Base-by-base conservation (phyloP, 1,140 invertebrate species). In the Drosophila busckii region DNA sequence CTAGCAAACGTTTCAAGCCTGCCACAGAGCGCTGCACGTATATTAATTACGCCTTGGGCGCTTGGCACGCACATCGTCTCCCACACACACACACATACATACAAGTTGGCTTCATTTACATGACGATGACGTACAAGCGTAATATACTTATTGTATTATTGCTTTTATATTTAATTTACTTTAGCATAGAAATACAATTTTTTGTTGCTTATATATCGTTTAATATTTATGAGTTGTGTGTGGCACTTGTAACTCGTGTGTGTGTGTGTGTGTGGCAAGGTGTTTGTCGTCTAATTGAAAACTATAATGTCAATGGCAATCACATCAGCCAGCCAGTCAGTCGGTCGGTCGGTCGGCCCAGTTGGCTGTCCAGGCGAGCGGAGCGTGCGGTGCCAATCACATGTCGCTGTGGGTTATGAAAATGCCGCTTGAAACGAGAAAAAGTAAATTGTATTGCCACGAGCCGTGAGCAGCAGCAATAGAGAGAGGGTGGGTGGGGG, bases 281-380 rank as follows among this genome's bases (percentile, higher is more conserved):
- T 49, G 32, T 50, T 45, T n/a, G n/a, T n/a, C 70, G 53, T 54
- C 68, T 80, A 82, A 80, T 82, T 80, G 75, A 82, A 78, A 80
- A 73, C 73, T 80, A 65, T 73, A 73, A 73, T 73, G 73, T 80
- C 73, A 80, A 73, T 65, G 54, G 68, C 59, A 64, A 80, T 80
- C 68, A 69, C 41, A 82, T 82, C 75, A 64, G 42, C 28, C 31
- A n/a, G n/a, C n/a, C n/a, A n/a, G n/a, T n/a, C n/a, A n/a, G n/a
- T n/a, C n/a, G n/a, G n/a, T n/a, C n/a, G n/a, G n/a, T n/a, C n/a
- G n/a, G n/a, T n/a, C n/a, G n/a, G n/a, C n/a, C n/a, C n/a, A n/a
- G n/a, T n/a, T n/a, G n/a, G n/a, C n/a, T n/a, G n/a, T n/a, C n/a
- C n/a, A n/a, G n/a, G n/a, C n/a, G n/a, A n/a, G n/a, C n/a, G n/a